Base-by-base conservation (phyloP, 2,797 vertebrate species). In the Triplophysa yarkandensis region DNA sequence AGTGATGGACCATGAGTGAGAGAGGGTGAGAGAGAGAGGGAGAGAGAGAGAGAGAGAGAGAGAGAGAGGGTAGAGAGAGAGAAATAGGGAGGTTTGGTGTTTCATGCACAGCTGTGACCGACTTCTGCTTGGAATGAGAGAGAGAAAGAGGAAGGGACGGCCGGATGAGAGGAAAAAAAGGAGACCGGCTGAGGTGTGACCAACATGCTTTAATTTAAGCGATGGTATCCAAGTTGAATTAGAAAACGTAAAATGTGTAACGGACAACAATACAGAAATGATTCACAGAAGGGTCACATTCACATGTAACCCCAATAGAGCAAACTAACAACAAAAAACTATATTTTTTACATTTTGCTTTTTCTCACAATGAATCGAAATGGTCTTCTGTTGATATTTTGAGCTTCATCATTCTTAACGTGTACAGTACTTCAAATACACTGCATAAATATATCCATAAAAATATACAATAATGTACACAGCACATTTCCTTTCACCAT, bases 81-180 rank as follows among this genome's bases (percentile, higher is more conserved):
- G 43, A 69, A 30, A 63, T 61, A 75, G 72, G 27, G 71, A 74
- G 71, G 71, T 74, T 74, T 74, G 71, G 71, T 57, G 62, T 48
- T 66, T 11, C 39, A 57, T 46, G 52, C 71, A 66, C 71, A 74
- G 63, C 71, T 74, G 71, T 74, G 71, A 34, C 48, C 55, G 25
- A 58, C 62, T 68, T 68, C 60, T 61, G 64, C 64, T 67, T 7
- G 41, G 48, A 44, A 54, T 52, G 61, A 81, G 66, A 30, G 71
- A 68, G 76, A 64, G 65, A n/a, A n/a, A 28, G 69, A 66, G 65
- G 61, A 34, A 77, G 75, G 62, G 65, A 70, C 32, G 60, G 54
- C 57, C 63, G 60, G 68, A 71, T 58, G n/a, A 68, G 28, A 55
- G 63, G 11, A 58, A 77, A 46, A 55, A 48, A 44, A 36, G 17